Evolutionary conservation across 2,797 vertebrate species (phyloP).

Genomic region (Meriones psammophilus): DNA sequence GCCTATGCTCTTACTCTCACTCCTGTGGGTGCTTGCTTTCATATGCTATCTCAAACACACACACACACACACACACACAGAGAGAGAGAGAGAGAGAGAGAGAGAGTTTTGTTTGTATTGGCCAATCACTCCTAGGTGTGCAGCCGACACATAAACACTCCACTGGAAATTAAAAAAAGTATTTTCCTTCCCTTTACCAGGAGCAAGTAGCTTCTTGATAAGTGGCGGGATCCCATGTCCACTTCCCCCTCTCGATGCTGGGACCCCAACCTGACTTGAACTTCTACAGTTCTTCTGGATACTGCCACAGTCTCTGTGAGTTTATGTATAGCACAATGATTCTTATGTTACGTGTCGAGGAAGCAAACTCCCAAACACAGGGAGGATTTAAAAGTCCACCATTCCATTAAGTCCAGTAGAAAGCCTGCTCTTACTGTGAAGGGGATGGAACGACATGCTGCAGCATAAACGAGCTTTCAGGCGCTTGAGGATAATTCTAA

Average conservation of each 20-base stretch:
- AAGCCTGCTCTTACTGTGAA: conserved; percentile 3
- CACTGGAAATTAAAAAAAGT: not conserved
- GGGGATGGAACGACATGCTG: not conserved
- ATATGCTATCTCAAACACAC: not conserved
- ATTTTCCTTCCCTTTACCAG: not conserved
- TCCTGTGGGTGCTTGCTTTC: not conserved
- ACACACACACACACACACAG: not conserved
- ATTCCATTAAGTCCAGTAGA: not conserved
- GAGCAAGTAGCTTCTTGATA: not conserved
- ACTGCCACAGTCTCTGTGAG: not conserved
- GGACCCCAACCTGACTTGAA: not conserved
- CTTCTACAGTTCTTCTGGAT: not conserved
- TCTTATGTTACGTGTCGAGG: not conserved
- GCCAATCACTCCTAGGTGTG: not conserved
- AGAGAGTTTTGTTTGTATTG: not conserved
- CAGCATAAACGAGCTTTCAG: not conserved
- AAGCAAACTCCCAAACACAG: conserved; percentile 19
- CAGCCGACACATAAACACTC: not conserved
- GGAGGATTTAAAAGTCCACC: conserved; percentile 6
- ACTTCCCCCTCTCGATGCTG: not conserved
- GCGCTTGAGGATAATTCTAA: conserved; percentile 43
- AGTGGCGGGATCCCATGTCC: not conserved
- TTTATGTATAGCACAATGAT: not conserved
- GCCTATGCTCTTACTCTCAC: not conserved
- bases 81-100: no score